Evolutionary conservation across 1,140 invertebrate species (phyloP).

Genomic region (Drosophila nasuta): DNA sequence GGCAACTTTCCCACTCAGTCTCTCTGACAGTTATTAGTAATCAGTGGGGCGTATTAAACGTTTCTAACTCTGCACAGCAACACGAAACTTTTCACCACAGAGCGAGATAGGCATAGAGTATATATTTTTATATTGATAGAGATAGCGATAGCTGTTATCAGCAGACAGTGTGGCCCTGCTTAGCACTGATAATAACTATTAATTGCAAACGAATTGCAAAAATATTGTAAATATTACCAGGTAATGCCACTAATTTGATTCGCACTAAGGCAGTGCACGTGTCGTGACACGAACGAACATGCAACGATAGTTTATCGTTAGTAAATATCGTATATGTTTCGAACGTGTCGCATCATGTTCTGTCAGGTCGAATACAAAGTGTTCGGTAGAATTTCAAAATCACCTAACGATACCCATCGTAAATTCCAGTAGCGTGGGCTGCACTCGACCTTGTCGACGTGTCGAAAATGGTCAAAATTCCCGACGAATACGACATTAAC

Average conservation of each 20-base stretch:
- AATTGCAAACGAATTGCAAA: background rate
- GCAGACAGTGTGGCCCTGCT: constrained; percentile 11
- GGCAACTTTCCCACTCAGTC: background rate
- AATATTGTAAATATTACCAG: background rate
- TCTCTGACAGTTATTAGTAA: constrained; percentile 14
- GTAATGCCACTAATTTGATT: background rate
- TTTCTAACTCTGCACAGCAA: constrained; percentile 4
- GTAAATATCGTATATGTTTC: background rate
- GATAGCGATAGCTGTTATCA: constrained; percentile 21
- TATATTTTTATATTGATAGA: constrained; percentile 6
- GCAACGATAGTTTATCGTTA: no score
- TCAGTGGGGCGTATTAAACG: constrained; percentile 21
- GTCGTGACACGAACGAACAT: background rate
- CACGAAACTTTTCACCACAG: background rate
- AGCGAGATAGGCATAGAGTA: constrained; percentile 12
- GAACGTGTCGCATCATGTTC: constrained; percentile 1
- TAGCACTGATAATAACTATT: background rate
- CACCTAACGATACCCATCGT: constrained; percentile 2
- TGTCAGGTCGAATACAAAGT: background rate
- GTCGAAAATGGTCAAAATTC: constrained; percentile 43
- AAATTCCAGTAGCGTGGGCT: constrained; percentile 30
- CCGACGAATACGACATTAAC: constrained; percentile 10
- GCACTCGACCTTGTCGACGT: constrained; percentile 40
- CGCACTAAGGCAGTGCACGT: background rate
- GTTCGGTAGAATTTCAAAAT: constrained; percentile 8